phyloP scores from a whole-genome alignment of 2,888 invertebrate species.

The Theodoxus fluviatilis region DNA sequence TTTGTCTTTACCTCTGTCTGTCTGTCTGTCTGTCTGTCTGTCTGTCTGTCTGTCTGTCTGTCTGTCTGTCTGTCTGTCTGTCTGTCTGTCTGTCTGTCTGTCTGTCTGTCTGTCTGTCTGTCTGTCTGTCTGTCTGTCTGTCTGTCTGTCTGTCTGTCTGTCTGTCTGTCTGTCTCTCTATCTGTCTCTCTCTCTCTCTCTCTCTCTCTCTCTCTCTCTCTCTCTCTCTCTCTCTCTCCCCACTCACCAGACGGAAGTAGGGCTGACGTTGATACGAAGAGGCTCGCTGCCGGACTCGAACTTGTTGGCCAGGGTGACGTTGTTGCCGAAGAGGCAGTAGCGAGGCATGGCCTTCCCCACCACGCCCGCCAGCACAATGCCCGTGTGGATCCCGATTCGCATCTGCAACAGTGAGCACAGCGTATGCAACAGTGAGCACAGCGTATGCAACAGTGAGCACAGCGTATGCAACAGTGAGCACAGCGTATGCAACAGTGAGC shows the following conservation, averaged over 20 bases:
- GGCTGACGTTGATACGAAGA: constrained; percentile 88
- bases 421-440: too few species aligned
- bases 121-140: background rate
- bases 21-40: background rate
- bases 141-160: background rate
- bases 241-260: constrained; percentile 88
- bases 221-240: background rate
- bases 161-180: background rate
- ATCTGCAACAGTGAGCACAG: too few species aligned
- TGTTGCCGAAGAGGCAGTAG: constrained; percentile 94
- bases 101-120: background rate
- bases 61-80: background rate
- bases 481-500: too few species aligned
- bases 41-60: background rate
- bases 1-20: background rate
- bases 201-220: background rate
- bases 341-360: constrained; percentile 93
- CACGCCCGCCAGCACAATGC: constrained; percentile 90
- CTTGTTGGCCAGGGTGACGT: constrained; percentile 93
- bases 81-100: background rate
- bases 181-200: too few species aligned
- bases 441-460: too few species aligned
- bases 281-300: constrained; percentile 94
- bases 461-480: too few species aligned
- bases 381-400: constrained; percentile 93